Evolutionary conservation across 2,888 invertebrate genomes (phyloP), one percentile per base, ranked within the genome.

Genomic region (Catocala sponsa): DNA sequence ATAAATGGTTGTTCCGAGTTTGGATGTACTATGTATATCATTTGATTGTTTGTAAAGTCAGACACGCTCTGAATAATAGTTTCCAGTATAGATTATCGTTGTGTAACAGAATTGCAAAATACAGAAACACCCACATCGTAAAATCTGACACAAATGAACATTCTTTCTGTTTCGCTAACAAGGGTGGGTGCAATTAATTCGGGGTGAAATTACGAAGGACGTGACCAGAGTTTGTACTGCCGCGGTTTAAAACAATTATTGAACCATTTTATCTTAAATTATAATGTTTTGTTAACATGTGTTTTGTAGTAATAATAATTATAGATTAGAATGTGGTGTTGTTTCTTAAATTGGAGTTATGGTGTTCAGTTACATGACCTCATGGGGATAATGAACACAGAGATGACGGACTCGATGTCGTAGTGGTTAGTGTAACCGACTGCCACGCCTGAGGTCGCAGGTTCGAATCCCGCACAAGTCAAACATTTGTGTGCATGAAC

Each of bases 121-220:
- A 56, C 42, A 64, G 4, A 65, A 61, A 41, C 53, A 38, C 35
- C 58, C 53, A 59, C 49, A 52, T 58, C 52, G 49, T 47, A 55
- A 58, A 72, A 63, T 60, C 61, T 60, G 59, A 65, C 52, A 33
- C 12, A 65, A 69, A 72, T 65, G 46, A 64, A 54, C 59, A 72
- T 70, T 65, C 59, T 58, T 70, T 68, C 44, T 61, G 55, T 68
- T 63, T 47, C n/a, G 35, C 43, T 58, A 55, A 54, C 61, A 63
- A 68, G 58, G 60, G 54, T 64, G 58, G 59, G 48, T 65, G 44
- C 46, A 70, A 70, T 63, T 64, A 67, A 67, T 73, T 73, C 7
- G 48, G 59, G 35, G 41, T 47, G 42, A 54, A 61, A 62, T 70
- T 70, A 62, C 66, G 66, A 52, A 12, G 41, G 7, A 65, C 57